Evolutionary conservation across 2,888 invertebrate genomes (phyloP).

Genomic region (Aspidapion aeneum): DNA sequence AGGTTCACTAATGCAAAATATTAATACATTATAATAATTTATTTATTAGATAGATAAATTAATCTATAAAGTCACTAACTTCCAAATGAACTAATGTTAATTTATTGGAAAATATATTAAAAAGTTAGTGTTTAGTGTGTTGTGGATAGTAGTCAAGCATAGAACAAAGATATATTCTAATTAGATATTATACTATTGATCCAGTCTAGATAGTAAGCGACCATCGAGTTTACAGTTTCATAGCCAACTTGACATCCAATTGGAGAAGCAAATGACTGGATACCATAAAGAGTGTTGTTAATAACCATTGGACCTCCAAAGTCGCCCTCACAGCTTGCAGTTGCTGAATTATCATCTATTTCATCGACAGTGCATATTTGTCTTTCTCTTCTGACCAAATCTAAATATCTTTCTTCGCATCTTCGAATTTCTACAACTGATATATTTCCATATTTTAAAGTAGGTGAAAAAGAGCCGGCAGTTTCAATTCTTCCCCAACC

Average conservation of each 20-base stretch:
- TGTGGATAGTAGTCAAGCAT: too few species aligned
- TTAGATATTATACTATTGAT: not conserved
- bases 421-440: not conserved
- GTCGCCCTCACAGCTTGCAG: not conserved
- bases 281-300: not conserved
- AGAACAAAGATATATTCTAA: too few species aligned
- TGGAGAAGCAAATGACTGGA: not conserved
- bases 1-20: too few species aligned
- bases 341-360: not conserved
- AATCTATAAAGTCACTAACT: too few species aligned
- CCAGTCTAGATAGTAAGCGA: not conserved
- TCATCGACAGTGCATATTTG: not conserved
- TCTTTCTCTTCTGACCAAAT: constrained; percentile 2
- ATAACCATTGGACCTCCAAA: constrained; percentile 1
- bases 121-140: too few species aligned
- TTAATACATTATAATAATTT: too few species aligned
- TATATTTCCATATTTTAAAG: not conserved
- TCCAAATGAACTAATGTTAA: too few species aligned
- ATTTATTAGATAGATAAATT: too few species aligned
- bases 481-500: not conserved
- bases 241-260: not conserved
- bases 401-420: not conserved
- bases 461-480: not conserved
- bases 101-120: too few species aligned
- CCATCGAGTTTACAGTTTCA: not conserved